Evolutionary conservation across 35 echinoderm and acorn worm genomes (phyloP).

Genomic region (Heliocidaris tuberculata): DNA sequence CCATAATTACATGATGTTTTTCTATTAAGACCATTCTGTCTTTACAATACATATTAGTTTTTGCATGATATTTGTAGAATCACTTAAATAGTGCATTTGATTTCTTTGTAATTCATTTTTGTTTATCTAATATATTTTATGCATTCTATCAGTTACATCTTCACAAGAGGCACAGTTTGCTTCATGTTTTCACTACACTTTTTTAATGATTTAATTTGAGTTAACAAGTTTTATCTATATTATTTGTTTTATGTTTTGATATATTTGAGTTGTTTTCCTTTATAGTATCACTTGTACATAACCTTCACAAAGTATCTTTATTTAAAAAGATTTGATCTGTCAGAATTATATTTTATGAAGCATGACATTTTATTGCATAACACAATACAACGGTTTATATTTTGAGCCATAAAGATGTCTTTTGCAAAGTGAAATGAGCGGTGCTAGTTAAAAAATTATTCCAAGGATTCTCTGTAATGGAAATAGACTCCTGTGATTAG

Average conservation of each 20-base stretch:
- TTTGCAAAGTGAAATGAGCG: no score
- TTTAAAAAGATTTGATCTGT: neutral
- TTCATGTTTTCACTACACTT: neutral
- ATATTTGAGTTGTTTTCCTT: neutral
- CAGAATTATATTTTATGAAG: neutral
- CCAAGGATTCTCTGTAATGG: no score
- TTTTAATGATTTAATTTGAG: slow-evolving; percentile 10
- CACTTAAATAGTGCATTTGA: neutral
- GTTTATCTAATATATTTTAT: neutral
- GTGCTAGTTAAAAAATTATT: no score
- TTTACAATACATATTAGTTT: neutral
- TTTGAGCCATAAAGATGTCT: no score
- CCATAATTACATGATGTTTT: neutral
- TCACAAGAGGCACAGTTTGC: neutral
- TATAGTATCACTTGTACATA: neutral
- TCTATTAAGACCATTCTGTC: neutral
- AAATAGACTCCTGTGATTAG: no score
- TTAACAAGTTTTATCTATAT: neutral
- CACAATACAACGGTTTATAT: neutral
- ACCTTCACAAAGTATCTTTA: neutral
- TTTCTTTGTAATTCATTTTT: slow-evolving; percentile 20
- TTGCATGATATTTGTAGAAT: neutral
- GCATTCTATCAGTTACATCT: neutral
- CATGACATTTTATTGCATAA: neutral
- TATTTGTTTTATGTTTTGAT: neutral